Evolutionary conservation across 2,797 vertebrate species (phyloP).

Genomic region (Furcifer pardalis): DNA sequence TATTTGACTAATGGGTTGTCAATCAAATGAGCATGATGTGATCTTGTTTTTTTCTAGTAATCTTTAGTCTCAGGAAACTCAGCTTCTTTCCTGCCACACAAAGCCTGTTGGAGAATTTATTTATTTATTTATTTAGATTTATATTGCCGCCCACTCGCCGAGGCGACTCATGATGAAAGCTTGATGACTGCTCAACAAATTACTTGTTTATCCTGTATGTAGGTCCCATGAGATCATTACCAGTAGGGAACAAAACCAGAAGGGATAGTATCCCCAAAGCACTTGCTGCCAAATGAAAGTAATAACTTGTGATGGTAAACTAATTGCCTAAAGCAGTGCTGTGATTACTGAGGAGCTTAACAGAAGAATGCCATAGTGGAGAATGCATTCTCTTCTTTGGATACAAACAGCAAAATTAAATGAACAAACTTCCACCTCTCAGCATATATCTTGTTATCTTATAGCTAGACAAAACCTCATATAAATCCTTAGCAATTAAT

Average conservation of each 20-base stretch:
- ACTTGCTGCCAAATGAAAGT: conserved; percentile 22
- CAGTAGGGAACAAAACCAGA: conserved; percentile 20
- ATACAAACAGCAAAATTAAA: not conserved
- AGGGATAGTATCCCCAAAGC: conserved; percentile 24
- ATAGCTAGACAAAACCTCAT: not conserved
- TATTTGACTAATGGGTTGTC: not conserved
- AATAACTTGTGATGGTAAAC: conserved; percentile 14
- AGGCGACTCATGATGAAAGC: conserved; percentile 47
- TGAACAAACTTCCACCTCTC: not conserved
- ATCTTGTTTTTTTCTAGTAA: not conserved
- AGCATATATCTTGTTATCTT: not conserved
- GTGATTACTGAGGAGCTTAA: not conserved
- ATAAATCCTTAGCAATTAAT: not conserved
- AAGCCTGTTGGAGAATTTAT: conserved; percentile 29
- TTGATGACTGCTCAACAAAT: conserved; percentile 9
- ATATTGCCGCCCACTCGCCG: no score
- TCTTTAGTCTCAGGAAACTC: conserved; percentile 29
- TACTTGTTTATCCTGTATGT: conserved; percentile 45
- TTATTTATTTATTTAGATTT: conserved; percentile 27
- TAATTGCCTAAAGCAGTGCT: not conserved
- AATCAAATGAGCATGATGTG: not conserved
- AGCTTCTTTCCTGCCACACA: not conserved
- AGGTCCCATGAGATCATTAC: conserved; percentile 28
- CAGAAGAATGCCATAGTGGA: not conserved
- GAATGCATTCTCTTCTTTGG: not conserved